A percentile compares a stretch with the other conserved stretches of the same genome.
phyloP scores from a whole-genome alignment of 2,797 vertebrate species.

The Tachyglossus aculeatus region DNA sequence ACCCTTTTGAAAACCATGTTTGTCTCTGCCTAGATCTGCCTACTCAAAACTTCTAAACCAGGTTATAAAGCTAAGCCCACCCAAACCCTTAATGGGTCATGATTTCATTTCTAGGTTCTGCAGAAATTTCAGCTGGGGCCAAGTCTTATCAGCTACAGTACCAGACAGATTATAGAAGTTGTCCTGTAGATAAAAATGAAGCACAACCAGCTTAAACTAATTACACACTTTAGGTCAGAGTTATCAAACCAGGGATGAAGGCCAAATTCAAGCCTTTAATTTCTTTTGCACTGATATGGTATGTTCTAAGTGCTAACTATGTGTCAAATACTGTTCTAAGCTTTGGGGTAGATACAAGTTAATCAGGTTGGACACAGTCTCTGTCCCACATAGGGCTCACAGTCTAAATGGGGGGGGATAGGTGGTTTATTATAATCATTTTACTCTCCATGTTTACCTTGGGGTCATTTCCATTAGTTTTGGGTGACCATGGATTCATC shows the following conservation, averaged over 20 bases:
- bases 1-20: slow-evolving; percentile 51
- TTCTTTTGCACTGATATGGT: slow-evolving; percentile 26
- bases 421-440: too few relatives aligned
- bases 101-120: slow-evolving; percentile 80
- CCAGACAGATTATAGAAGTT: slow-evolving; percentile 84
- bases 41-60: slow-evolving; percentile 85
- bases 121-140: slow-evolving; percentile 81
- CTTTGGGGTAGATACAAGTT: too few relatives aligned
- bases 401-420: too few relatives aligned
- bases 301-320: too few relatives aligned
- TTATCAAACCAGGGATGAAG: slow-evolving; percentile 65
- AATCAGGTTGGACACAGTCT: too few relatives aligned
- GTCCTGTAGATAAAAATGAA: slow-evolving; percentile 67
- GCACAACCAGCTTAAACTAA: slow-evolving; percentile 74
- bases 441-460: too few relatives aligned
- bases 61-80: slow-evolving; percentile 89
- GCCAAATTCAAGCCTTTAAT: slow-evolving; percentile 62
- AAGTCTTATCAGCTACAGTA: slow-evolving; percentile 83
- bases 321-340: too few relatives aligned
- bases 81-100: slow-evolving; percentile 84
- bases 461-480: too few relatives aligned
- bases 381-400: too few relatives aligned
- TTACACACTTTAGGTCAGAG: slow-evolving; percentile 72
- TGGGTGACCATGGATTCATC: too few relatives aligned
- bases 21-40: slow-evolving; percentile 67